Evolutionary conservation across 2,797 vertebrate species (phyloP), one percentile per base, ranked within the genome.

Genomic region (Enoplosus armatus): DNA sequence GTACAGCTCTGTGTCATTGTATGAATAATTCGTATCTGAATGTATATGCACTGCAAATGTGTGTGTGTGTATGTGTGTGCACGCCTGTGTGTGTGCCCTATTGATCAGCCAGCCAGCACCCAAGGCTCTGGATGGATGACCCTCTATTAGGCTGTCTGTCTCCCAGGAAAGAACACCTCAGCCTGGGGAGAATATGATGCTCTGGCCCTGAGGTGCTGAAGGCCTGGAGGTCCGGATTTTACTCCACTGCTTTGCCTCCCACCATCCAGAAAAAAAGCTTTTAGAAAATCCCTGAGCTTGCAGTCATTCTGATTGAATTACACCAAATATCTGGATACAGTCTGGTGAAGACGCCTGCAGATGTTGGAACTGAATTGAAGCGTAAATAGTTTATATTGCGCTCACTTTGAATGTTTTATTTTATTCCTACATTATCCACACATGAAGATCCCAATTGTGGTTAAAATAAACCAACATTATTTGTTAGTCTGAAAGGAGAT

Each of bases 71-170:
- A 43, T 35, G 75, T 41, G 74, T 45, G 24, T 50, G 45, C 24
- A n/a, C n/a, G n/a, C n/a, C 41, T 56, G 48, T 45, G 27, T 41
- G 24, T 41, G 31, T 48, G 51, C 12, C 59, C 58, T 79, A 80
- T 86, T 79, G 87, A 89, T 90, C 73, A 82, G 67, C 37, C 45
- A 71, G 60, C 35, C 61, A 79, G 77, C 65, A 71, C 75, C 69
- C 18, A 6, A 50, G 63, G 82, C 79, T 84, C 59, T 7, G 59
- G 70, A 83, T 76, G 70, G 75, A 75, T 74, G 82, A 56, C 76
- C 69, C 80, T 72, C 61, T 69, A 80, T 85, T 80, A 83, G 69
- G 66, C 65, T 55, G 82, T 69, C 76, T 37, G 67, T 84, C 79
- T 82, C 76, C 37, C 59, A 80, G 84, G 79, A 74, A 81, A 53